Conservation (phyloP, 1,140 invertebrate genomes). For the Nasonia giraulti region DNA sequence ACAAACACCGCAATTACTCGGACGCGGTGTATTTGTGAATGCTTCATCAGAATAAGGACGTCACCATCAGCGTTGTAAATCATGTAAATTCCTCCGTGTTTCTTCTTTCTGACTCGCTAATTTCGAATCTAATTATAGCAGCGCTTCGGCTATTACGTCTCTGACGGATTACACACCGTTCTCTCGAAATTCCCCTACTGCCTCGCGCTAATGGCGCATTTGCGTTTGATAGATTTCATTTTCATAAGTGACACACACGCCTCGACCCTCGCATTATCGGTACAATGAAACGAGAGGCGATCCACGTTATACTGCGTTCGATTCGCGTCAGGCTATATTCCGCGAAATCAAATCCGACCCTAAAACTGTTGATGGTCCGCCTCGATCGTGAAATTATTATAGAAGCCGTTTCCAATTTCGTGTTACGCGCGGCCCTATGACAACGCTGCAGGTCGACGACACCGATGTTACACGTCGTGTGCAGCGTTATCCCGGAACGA, state of each 20-base stretch:
- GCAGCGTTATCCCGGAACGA: not conserved
- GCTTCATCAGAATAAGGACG: too few species aligned
- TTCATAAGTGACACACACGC: not conserved
- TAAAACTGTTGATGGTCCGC: not conserved
- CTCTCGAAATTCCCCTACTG: not conserved
- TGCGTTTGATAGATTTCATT: not conserved
- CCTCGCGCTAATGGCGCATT: not conserved
- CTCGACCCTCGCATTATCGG: not conserved
- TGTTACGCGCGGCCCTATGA: not conserved
- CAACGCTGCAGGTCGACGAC: too few species aligned
- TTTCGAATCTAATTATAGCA: not conserved
- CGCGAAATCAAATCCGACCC: not conserved
- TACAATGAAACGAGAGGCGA: not conserved
- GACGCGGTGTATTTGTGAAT: too few species aligned
- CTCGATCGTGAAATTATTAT: not conserved
- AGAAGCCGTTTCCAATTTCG: not conserved
- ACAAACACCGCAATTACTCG: too few species aligned
- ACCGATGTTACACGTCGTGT: too few species aligned
- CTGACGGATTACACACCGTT: too few species aligned
- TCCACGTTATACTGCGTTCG: not conserved
- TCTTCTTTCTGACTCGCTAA: not conserved
- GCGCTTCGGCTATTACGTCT: not conserved
- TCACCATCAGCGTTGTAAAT: not conserved
- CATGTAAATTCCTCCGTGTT: not conserved
- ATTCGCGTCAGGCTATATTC: not conserved